Conservation (phyloP, 2,113 vertebrate genomes). For the Gallinago jamesoni region DNA sequence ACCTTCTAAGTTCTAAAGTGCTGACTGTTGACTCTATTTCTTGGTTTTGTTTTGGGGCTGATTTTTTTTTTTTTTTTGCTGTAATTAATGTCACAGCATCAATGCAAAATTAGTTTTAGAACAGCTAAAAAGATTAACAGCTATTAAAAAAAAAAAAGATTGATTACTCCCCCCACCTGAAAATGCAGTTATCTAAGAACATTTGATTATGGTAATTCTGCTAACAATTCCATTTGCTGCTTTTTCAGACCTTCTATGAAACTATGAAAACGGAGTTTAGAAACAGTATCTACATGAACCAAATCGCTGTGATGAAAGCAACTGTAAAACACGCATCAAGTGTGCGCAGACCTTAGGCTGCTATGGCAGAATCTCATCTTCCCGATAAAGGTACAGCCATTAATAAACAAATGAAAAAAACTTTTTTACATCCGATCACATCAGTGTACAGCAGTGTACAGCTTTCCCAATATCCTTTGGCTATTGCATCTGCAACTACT, state of each 20-base stretch:
- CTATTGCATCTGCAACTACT: constrained; percentile 5
- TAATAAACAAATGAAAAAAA: neutral
- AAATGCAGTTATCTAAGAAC: neutral
- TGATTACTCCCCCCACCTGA: neutral
- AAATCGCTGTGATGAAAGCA: neutral
- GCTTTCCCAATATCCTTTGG: constrained; percentile 1
- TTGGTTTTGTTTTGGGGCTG: neutral
- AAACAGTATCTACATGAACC: neutral
- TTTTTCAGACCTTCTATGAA: neutral
- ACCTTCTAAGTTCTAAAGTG: neutral
- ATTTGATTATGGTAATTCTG: neutral
- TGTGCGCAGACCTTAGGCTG: neutral
- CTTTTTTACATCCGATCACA: neutral
- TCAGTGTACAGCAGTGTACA: neutral
- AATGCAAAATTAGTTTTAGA: neutral
- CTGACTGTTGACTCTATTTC: neutral
- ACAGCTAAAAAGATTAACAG: neutral
- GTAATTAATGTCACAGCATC: neutral
- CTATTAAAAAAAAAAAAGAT: neutral
- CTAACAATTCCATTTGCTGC: neutral
- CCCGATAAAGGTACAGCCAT: neutral
- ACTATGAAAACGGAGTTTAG: neutral
- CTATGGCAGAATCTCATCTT: neutral
- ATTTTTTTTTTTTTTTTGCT: neutral
- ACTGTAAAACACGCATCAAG: neutral